Conservation (phyloP, 2,888 invertebrate species). For the Pandemis corylana region DNA sequence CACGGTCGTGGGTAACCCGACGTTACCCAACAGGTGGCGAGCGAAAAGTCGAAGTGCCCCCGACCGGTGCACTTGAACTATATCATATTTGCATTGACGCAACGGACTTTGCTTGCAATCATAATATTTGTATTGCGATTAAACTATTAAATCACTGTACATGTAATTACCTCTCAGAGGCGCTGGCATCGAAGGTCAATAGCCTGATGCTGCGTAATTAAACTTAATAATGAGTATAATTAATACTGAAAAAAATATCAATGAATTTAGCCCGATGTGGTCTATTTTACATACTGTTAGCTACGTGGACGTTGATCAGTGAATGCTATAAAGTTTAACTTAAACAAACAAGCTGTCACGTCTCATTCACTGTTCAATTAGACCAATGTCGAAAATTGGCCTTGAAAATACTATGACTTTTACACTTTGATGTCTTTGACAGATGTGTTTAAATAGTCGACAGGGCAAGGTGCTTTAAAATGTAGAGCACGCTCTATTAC, state of each 20-base stretch:
- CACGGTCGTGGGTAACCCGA: conserved; percentile 57
- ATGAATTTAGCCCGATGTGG: too few relatives aligned
- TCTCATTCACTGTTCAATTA: background rate
- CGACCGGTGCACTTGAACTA: conserved; percentile 31
- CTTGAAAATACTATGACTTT: background rate
- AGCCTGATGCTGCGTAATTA: background rate
- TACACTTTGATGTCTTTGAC: background rate
- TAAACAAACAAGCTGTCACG: background rate
- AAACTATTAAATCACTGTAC: background rate
- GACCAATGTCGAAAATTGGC: background rate
- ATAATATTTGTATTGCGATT: background rate
- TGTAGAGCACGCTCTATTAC: background rate
- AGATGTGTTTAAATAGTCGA: background rate
- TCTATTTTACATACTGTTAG: background rate
- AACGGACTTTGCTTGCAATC: background rate
- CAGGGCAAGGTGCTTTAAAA: background rate
- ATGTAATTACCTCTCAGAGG: background rate
- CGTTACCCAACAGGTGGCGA: conserved; percentile 44
- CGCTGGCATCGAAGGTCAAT: background rate
- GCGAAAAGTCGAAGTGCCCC: conserved; percentile 12
- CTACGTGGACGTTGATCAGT: background rate
- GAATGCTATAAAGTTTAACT: background rate
- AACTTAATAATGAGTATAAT: background rate
- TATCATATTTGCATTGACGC: conserved; percentile 33
- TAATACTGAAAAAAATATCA: too few relatives aligned